phyloP scores from a whole-genome alignment of 2,113 vertebrate species.

The Polypterus bichir region DNA sequence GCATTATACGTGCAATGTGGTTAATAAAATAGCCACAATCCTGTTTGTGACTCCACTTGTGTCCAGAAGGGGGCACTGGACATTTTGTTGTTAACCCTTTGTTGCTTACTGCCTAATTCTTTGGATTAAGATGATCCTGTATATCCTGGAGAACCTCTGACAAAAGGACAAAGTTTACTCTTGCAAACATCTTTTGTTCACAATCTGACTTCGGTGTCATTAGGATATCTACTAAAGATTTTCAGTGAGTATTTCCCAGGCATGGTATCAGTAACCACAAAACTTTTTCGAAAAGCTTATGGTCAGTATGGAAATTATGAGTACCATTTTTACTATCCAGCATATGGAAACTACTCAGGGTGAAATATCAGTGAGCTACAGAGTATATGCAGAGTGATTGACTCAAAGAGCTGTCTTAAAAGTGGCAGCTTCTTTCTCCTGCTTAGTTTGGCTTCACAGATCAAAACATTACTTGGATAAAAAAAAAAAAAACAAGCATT shows the following conservation, averaged over 20 bases:
- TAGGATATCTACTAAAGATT: constrained; percentile 13
- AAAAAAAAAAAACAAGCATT: neutral
- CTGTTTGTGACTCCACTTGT: no score
- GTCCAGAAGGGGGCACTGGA: no score
- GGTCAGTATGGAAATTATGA: constrained; percentile 19
- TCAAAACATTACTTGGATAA: neutral
- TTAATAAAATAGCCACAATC: no score
- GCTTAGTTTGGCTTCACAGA: neutral
- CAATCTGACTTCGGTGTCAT: constrained; percentile 11
- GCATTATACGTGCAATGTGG: no score
- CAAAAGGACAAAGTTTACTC: constrained; percentile 15
- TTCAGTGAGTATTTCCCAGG: constrained; percentile 20
- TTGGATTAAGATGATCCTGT: constrained; percentile 11
- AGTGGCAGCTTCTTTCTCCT: neutral
- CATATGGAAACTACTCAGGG: neutral
- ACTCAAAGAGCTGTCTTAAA: neutral
- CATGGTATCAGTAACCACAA: constrained; percentile 9
- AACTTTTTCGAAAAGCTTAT: constrained; percentile 18
- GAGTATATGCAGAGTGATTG: neutral
- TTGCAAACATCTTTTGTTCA: constrained; percentile 15
- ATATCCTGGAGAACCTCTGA: constrained; percentile 16
- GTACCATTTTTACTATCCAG: constrained; percentile 18
- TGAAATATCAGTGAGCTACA: neutral
- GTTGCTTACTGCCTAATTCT: no score
- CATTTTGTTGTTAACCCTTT: no score